A percentile compares a stretch with the other conserved stretches of the same genome.
Conservation (phyloP, 2,113 vertebrate genomes). For the Corythoichthys haematopterus region DNA sequence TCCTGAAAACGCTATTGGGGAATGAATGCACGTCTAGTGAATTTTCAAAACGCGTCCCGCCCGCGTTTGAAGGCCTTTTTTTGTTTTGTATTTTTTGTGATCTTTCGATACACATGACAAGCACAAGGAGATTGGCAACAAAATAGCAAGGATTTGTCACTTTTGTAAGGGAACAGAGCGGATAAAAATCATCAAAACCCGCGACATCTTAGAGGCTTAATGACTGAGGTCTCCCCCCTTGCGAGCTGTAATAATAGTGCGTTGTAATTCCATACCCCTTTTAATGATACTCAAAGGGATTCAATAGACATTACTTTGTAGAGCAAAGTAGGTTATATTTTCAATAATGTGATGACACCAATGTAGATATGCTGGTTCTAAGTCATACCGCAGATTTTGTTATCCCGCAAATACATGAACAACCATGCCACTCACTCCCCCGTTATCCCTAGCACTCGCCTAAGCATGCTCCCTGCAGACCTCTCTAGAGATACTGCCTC, state of each 20-base stretch:
- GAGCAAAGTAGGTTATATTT: conserved; percentile 59
- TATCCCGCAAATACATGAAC: conserved; percentile 23
- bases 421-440: conserved; percentile 13
- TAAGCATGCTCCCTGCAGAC: conserved; percentile 40
- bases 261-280: conserved; percentile 69
- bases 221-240: conserved; percentile 65
- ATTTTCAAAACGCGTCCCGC: conserved; percentile 61
- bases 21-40: conserved; percentile 61
- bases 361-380: background rate
- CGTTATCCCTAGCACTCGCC: conserved; percentile 30
- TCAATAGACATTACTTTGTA: conserved; percentile 60
- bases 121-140: conserved; percentile 66
- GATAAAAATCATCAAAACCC: conserved; percentile 68
- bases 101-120: conserved; percentile 64
- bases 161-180: conserved; percentile 55
- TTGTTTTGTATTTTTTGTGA: conserved; percentile 50
- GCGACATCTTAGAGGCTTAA: conserved; percentile 65
- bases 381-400: conserved; percentile 14
- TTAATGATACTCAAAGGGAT: conserved; percentile 66
- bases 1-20: conserved; percentile 67
- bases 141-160: conserved; percentile 68
- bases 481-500: conserved; percentile 47
- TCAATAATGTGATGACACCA: conserved; percentile 26
- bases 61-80: conserved; percentile 52
- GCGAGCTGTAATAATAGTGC: conserved; percentile 64